Evolutionary conservation across 1,140 invertebrate genomes (phyloP).

Genomic region (Conopomorpha cramerella): DNA sequence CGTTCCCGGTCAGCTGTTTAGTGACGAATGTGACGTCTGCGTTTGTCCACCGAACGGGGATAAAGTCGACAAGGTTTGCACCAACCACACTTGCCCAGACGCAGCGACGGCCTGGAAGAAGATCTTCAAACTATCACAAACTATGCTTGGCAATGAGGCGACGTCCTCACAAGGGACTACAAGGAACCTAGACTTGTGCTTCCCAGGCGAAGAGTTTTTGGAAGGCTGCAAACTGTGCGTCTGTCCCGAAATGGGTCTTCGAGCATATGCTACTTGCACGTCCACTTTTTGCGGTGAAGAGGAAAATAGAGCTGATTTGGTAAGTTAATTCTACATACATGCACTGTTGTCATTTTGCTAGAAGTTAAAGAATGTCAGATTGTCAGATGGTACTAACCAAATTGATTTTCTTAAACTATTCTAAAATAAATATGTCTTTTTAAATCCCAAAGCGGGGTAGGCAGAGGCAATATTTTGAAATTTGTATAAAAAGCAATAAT

Average conservation of each 20-base stretch:
- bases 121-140: conserved; percentile 22
- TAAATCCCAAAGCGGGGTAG: no score
- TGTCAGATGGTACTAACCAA: no score
- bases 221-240: conserved; percentile 31
- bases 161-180: conserved; percentile 7
- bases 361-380: no score
- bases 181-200: conserved; percentile 29
- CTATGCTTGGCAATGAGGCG: conserved; percentile 15
- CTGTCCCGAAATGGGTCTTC: conserved; percentile 38
- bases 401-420: no score
- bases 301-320: no score
- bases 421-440: no score
- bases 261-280: conserved; percentile 28
- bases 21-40: conserved; percentile 51
- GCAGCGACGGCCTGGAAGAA: conserved; percentile 19
- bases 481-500: no score
- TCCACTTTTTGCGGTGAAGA: conserved; percentile 18
- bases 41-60: conserved; percentile 49
- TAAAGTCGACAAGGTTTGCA: conserved; percentile 41
- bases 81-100: conserved; percentile 25
- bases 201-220: conserved; percentile 37
- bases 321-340: no score
- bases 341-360: no score
- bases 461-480: no score
- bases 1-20: conserved; percentile 37